Base-by-base conservation (phyloP, 2,113 vertebrate genomes). In the Phalacrocorax brasilianus region DNA sequence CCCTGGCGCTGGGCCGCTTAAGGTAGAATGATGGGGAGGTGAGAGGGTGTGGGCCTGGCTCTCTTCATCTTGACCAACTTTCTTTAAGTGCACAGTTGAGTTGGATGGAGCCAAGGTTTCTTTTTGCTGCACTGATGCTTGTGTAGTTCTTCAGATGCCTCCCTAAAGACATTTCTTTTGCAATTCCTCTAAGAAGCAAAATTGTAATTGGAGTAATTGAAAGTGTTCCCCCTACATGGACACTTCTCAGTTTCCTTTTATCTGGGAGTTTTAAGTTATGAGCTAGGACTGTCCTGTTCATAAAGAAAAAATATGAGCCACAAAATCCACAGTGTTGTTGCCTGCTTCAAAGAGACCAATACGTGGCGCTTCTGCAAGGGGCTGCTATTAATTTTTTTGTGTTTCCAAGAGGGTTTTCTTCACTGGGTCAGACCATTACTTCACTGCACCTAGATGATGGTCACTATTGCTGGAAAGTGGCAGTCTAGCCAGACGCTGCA, bases 11-110 rank as follows among this genome's bases (percentile, higher is more conserved):
- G 96, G 97, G 94, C 95, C 95, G 76, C 96, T 98, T 95, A 97
- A 97, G 97, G 97, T 98, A 94, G 97, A 97, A 97, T 95, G 91
- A 91, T 76, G 12, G 65, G 89, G 95, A 97, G 95, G 97, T 96
- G 96, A 97, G 96, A 90, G 87, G 95, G 94, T 95, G 94, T 94
- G 91, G 89, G 77, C 82, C 83, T 94, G 73, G 56, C 81, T 97
- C 55, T 90, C 87, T 90, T 96, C 92, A 84, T 95, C 87, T 92
- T 95, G 83, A 90, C 90, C 92, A 95, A 85, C 91, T 96, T 96
- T 63, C 12, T 17, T 72, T 32, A 63, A 56, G 12, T 33, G 74
- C 77, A 61, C 32, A 24, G 45, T 53, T 4, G 9, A 81, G 93
- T 92, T 85, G 50, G 70, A 38, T 74, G 89, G 22, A 88, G 52